Conservation (phyloP, 2,888 invertebrate species). For the Eudasyphora cyanicolor region DNA sequence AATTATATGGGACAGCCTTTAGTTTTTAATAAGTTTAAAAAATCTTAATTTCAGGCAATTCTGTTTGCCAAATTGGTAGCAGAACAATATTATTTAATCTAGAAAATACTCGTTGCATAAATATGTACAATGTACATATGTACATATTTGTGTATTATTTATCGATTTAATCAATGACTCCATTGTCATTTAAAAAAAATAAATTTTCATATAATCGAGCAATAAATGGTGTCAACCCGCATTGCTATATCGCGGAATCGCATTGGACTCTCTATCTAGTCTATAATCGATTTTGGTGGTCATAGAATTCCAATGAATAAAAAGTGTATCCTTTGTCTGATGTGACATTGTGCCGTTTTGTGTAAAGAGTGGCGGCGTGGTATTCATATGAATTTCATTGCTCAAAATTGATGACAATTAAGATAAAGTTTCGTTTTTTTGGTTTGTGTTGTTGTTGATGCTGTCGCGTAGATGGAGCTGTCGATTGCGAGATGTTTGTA, state of each 20-base stretch:
- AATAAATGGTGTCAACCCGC: background rate
- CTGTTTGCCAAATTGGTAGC: too few relatives aligned
- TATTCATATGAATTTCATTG: conserved; percentile 41
- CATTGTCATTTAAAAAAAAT: conserved; percentile 16
- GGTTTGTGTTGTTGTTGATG: conserved; percentile 1
- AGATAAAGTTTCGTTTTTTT: conserved; percentile 54
- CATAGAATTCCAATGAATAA: background rate
- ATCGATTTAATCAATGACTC: background rate
- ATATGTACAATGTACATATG: background rate
- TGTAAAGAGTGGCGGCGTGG: background rate
- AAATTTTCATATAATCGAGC: background rate
- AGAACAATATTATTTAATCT: background rate
- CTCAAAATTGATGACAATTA: conserved; percentile 53
- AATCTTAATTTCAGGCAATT: too few relatives aligned
- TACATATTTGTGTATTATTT: background rate
- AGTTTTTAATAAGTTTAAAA: too few relatives aligned
- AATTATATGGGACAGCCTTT: too few relatives aligned
- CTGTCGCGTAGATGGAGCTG: background rate
- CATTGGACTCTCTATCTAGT: too few relatives aligned
- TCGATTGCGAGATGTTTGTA: background rate
- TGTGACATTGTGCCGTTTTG: too few relatives aligned
- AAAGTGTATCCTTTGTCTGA: background rate
- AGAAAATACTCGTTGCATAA: background rate
- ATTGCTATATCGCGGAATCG: background rate
- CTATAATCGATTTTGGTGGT: background rate